These are phyloP conservation scores for Merodon equestris DNA, from an alignment of 2,888 invertebrate genomes.

Conservation along the genomic window DNA sequence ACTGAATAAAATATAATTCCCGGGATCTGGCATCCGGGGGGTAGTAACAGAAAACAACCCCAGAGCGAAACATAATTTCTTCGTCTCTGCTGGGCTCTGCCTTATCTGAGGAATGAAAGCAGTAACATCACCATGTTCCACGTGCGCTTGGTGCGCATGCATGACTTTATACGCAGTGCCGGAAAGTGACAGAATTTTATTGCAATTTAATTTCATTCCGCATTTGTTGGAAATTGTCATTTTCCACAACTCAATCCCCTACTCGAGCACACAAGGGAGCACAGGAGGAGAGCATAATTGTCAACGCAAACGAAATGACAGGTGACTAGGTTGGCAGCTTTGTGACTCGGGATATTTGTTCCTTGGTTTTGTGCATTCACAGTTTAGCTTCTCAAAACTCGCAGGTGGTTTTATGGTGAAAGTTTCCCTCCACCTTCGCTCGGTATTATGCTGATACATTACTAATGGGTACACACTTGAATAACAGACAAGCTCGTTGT, in stretches of 20 bases:
- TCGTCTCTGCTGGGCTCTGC: neutral
- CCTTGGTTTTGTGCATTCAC: too few species aligned
- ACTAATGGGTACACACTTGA: too few species aligned
- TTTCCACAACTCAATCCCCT: constrained; percentile 50
- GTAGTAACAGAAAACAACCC: neutral
- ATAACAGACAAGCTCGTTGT: too few species aligned
- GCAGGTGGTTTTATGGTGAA: too few species aligned
- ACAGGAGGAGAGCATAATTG: constrained; percentile 44
- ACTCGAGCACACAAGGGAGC: constrained; percentile 5
- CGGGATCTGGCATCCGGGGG: constrained; percentile 1
- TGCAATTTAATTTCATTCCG: constrained; percentile 67
- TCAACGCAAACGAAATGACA: constrained; percentile 66
- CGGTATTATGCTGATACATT: too few species aligned
- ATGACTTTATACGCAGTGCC: constrained; percentile 20
- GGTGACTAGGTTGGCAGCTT: constrained; percentile 52
- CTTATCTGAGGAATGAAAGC: too few species aligned
- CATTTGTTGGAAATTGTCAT: constrained; percentile 64
- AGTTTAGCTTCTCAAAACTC: too few species aligned
- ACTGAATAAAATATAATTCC: constrained; percentile 57
- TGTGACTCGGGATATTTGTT: neutral
- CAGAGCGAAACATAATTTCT: constrained; percentile 20
- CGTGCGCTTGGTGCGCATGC: neutral
- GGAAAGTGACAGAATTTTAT: constrained; percentile 56
- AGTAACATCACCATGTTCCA: neutral
- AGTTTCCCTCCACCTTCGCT: too few species aligned